Evolutionary conservation across 2,888 invertebrate genomes (phyloP), one percentile per base, ranked within the genome.

Genomic region (Cosmorhoe ocellata): DNA sequence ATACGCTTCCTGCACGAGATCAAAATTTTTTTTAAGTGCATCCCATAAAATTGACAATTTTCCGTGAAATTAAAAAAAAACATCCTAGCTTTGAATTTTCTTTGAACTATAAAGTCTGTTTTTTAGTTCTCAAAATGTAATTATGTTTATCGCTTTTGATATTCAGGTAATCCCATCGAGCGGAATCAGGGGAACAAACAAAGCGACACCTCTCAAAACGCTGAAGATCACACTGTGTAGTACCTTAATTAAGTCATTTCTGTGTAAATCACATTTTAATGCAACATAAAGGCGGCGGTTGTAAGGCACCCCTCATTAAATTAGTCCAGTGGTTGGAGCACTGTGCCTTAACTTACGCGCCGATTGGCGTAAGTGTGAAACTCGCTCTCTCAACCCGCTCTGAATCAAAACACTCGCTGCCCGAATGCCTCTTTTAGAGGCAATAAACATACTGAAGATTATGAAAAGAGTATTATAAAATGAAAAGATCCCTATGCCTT

Each of bases 291-390:
- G 61, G 27, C 54, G 59, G 73, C 67, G 53, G 64, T 53, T 80
- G 76, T 76, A 84, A 82, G 74, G 73, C 67, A 76, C 79, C 72
- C 18, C 74, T 88, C 88, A 86, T 87, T 88, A 88, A 88, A 88
- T 88, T 87, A 85, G 79, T 83, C 73, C 84, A 79, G 80, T 79
- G 84, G 87, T 79, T 88, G 87, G 79, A 81, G 78, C 83, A 85
- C 84, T 84, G 80, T 84, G 68, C 67, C 67, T 78, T 74, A 71
- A 73, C 70, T 79, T 75, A 82, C 80, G 82, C 83, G 74, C 79
- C 78, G 79, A 78, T 80, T 79, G 73, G 74, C 76, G 76, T 77
- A 81, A 86, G 86, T 87, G 85, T 78, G 84, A 86, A 87, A 84
- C 76, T 81, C 71, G 79, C 84, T 77, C 84, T 79, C 82, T 84